These are phyloP conservation scores for Tetramorium alpestre DNA, from an alignment of 1,140 invertebrate species.

Conservation along the genomic window DNA sequence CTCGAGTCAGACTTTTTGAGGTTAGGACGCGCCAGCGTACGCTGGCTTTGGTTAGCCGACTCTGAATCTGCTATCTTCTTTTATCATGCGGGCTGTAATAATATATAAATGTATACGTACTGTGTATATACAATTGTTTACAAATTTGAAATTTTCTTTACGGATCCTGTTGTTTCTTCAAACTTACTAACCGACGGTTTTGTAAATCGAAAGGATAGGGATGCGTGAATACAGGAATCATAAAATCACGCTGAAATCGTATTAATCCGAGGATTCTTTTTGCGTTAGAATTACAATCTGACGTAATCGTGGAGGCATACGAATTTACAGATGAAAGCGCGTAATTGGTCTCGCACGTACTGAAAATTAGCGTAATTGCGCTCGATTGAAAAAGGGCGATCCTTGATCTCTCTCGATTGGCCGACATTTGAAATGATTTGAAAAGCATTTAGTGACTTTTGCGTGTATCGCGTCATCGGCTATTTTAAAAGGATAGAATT, in stretches of 20 bases:
- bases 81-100: neutral
- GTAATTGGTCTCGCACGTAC: neutral
- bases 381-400: neutral
- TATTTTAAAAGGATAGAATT: neutral
- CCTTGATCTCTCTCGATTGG: neutral
- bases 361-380: conserved; percentile 26
- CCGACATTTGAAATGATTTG: neutral
- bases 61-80: neutral
- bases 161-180: neutral
- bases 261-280: neutral
- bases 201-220: neutral
- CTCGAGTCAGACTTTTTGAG: neutral
- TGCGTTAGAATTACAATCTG: neutral
- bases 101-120: neutral
- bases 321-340: neutral
- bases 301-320: neutral
- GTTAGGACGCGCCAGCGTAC: neutral
- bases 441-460: neutral
- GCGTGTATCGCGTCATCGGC: neutral
- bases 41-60: neutral
- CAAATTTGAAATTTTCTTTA: neutral
- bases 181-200: neutral
- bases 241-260: neutral
- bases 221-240: neutral
- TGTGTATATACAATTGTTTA: neutral